These are phyloP conservation scores for Megaceryle alcyon DNA, from an alignment of 2,797 vertebrate genomes.

Conservation along the genomic window DNA sequence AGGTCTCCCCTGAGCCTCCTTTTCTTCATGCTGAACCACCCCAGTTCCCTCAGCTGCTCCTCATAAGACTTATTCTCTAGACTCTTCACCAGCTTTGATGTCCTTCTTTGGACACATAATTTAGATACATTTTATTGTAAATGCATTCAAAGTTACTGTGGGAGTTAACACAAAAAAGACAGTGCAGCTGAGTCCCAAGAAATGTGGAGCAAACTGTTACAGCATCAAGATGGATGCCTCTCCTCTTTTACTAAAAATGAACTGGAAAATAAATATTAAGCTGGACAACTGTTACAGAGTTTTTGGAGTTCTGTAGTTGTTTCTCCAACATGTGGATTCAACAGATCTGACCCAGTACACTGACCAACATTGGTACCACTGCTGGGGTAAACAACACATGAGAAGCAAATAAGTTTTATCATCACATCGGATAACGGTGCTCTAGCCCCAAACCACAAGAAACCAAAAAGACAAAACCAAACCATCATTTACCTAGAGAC, in stretches of 20 bases:
- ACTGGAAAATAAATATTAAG: neutral
- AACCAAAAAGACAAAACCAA: neutral
- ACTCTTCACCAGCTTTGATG: neutral
- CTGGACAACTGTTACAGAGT: neutral
- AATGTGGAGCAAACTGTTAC: neutral
- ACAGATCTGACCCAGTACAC: accelerated
- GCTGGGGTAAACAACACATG: accelerated
- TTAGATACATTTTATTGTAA: neutral
- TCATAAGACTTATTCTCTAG: neutral
- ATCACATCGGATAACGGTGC: neutral
- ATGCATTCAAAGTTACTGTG: neutral
- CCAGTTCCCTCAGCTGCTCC: neutral
- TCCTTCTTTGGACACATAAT: neutral
- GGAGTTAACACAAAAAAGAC: neutral
- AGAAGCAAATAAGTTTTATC: neutral
- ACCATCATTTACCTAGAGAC: neutral
- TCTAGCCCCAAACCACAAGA: neutral
- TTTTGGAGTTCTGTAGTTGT: neutral
- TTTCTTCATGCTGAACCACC: neutral
- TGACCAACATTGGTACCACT: neutral
- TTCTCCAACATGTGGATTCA: neutral
- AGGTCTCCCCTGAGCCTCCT: neutral
- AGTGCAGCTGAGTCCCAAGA: neutral
- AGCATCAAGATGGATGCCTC: neutral
- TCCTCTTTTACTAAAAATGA: neutral